Conservation (phyloP, 1,140 invertebrate species). For the Aphelenchoides besseyi region DNA sequence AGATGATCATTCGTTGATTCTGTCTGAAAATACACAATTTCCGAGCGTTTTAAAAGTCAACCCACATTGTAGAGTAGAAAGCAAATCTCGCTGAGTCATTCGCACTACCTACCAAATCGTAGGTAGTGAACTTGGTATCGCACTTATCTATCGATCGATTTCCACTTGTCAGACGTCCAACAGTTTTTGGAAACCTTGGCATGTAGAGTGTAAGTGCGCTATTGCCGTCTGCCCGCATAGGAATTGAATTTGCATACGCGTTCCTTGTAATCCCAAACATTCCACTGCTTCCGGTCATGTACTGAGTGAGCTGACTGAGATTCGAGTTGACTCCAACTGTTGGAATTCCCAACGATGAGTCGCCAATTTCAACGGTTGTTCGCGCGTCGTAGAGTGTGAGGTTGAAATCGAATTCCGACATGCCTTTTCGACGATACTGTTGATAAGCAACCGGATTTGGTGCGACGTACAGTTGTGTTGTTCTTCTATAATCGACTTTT, state of each 20-base stretch:
- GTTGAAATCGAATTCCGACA: neutral
- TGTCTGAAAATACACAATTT: neutral
- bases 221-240: neutral
- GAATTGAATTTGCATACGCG: neutral
- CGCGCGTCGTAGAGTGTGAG: neutral
- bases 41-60: neutral
- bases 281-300: neutral
- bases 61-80: neutral
- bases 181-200: constrained; percentile 2
- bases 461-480: neutral
- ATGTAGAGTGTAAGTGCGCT: neutral
- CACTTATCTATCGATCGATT: neutral
- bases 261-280: neutral
- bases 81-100: neutral
- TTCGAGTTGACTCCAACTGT: neutral
- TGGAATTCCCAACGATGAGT: neutral
- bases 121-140: neutral
- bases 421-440: neutral
- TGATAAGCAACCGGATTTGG: neutral
- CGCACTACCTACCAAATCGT: neutral
- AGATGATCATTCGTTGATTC: neutral
- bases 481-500: neutral
- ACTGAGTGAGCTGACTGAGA: neutral
- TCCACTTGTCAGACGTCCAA: neutral
- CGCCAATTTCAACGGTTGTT: neutral